Conservation (phyloP, 2,797 vertebrate species). For the Coluber constrictor region DNA sequence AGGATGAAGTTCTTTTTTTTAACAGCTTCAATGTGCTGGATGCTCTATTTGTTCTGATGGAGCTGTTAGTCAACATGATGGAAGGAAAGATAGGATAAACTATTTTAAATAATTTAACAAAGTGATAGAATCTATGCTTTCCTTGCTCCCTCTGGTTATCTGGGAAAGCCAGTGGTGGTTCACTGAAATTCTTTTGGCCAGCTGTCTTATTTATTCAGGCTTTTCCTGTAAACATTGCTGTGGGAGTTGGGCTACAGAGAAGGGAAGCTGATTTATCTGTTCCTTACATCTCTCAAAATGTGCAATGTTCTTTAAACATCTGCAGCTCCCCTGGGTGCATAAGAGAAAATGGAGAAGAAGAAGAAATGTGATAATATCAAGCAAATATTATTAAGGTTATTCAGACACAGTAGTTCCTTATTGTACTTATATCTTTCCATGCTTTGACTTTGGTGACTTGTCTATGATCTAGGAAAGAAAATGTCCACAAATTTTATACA, state of each 20-base stretch:
- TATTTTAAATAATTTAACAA: constrained; percentile 6
- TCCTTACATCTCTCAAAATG: constrained; percentile 11
- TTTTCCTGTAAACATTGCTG: constrained; percentile 16
- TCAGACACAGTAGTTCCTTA: background rate
- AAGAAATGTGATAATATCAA: background rate
- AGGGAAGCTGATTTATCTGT: constrained; percentile 5
- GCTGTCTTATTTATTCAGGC: constrained; percentile 15
- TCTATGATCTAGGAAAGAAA: background rate
- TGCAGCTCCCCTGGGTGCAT: background rate
- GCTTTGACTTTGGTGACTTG: background rate
- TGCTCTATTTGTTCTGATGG: background rate
- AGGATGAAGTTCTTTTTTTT: background rate
- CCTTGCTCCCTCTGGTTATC: background rate
- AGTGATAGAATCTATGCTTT: background rate
- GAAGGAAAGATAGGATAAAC: background rate
- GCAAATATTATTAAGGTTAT: constrained; percentile 10
- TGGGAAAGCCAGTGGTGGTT: background rate
- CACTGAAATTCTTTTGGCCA: background rate
- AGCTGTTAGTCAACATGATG: background rate
- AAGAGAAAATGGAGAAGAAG: background rate
- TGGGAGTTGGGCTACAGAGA: background rate
- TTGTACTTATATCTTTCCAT: background rate
- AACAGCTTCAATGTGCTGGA: background rate
- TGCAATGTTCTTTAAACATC: background rate
- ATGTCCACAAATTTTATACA: background rate